Evolutionary conservation across 1,140 invertebrate genomes (phyloP).

Genomic region (Anoplolepis gracilipes): DNA sequence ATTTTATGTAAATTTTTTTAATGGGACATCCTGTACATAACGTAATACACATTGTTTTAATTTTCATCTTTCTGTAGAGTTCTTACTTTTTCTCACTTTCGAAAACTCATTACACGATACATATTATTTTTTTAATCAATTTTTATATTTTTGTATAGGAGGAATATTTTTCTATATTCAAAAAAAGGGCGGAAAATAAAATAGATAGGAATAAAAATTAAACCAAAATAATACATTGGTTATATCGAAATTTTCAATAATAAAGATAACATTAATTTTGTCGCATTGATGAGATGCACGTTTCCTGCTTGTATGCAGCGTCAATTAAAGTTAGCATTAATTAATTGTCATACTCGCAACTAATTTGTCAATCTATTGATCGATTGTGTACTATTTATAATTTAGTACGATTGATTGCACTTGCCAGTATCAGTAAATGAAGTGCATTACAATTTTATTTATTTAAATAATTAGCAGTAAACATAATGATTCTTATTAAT

Average conservation of each 20-base stretch:
- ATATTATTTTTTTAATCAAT: no score
- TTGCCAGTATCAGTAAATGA: background rate
- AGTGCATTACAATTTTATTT: background rate
- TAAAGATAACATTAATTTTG: background rate
- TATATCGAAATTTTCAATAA: background rate
- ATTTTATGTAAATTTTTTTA: no score
- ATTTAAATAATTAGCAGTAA: background rate
- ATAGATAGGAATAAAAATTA: background rate
- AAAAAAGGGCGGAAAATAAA: background rate
- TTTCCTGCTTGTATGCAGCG: background rate
- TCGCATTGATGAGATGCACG: background rate
- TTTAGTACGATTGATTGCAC: background rate
- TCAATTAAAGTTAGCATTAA: background rate
- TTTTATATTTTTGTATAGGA: no score
- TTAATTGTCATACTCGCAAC: conserved; percentile 9
- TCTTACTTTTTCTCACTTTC: no score
- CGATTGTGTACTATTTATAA: background rate
- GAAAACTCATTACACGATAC: no score
- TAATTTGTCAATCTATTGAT: conserved; percentile 1
- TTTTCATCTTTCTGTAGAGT: no score
- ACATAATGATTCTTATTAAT: background rate
- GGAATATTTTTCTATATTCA: background rate
- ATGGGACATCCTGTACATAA: no score
- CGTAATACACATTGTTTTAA: no score
- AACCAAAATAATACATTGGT: background rate